Conservation (phyloP, 2,888 invertebrate genomes). For the Drosophila stalkeri region DNA sequence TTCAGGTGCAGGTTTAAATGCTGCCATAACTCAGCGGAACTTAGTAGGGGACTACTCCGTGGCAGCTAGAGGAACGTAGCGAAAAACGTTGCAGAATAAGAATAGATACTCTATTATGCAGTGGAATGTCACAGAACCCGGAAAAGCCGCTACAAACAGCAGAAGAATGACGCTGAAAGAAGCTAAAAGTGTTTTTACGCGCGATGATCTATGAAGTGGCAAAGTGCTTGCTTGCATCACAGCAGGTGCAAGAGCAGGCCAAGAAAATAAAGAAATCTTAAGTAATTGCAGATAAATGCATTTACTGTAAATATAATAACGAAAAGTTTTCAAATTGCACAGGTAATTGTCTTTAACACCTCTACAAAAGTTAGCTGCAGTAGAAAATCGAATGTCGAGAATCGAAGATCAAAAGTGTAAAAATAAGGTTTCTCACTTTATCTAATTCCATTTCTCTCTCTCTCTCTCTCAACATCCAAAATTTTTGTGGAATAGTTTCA, state of each 20-base stretch:
- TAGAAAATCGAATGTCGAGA: neutral
- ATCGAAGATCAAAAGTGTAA: too few relatives aligned
- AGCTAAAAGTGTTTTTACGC: constrained; percentile 9
- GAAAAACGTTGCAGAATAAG: constrained; percentile 25
- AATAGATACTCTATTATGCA: constrained; percentile 80
- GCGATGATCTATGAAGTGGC: constrained; percentile 73
- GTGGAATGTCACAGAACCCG: constrained; percentile 67
- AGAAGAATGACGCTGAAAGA: constrained; percentile 1
- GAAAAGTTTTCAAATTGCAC: constrained; percentile 3
- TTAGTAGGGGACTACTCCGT: constrained; percentile 37
- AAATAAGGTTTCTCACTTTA: too few relatives aligned
- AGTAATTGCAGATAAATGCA: constrained; percentile 3
- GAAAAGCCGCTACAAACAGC: constrained; percentile 11
- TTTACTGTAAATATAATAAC: constrained; percentile 8
- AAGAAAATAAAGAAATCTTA: constrained; percentile 2
- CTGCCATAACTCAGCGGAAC: constrained; percentile 76
- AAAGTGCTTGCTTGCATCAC: constrained; percentile 51
- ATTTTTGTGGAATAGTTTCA: too few relatives aligned
- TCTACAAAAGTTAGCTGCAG: neutral
- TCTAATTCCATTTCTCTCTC: too few relatives aligned
- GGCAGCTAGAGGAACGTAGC: neutral
- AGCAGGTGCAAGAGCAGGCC: constrained; percentile 32
- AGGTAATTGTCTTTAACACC: neutral
- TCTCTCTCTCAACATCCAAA: too few relatives aligned
- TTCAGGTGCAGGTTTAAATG: constrained; percentile 77